Evolutionary conservation across 2,888 invertebrate genomes (phyloP).

Genomic region (Melikaiella ostensackeni): DNA sequence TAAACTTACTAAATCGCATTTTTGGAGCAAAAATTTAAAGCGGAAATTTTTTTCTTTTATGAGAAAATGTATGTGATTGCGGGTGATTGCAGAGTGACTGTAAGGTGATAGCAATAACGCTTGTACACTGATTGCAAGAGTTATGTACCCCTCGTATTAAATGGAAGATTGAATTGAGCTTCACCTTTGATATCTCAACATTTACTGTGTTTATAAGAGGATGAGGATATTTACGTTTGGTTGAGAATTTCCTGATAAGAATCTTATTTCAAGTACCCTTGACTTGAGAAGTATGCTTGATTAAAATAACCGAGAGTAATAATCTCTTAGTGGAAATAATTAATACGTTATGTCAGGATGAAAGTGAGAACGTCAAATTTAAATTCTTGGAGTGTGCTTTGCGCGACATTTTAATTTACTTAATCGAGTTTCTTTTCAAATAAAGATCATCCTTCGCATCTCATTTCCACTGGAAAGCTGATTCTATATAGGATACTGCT

Average conservation of each 20-base stretch:
- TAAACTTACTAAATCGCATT: no score
- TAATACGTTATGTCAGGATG: not conserved
- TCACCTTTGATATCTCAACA: no score
- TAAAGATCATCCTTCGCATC: conserved; percentile 18
- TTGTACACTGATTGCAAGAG: no score
- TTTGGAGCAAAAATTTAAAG: no score
- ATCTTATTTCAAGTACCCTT: not conserved
- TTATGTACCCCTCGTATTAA: no score
- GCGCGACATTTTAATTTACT: conserved; percentile 23
- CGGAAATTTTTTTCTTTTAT: no score
- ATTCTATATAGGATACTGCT: not conserved
- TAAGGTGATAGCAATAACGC: no score
- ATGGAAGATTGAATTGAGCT: no score
- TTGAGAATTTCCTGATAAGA: not conserved
- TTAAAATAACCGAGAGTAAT: conserved; percentile 4
- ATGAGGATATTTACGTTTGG: no score
- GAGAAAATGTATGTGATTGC: no score
- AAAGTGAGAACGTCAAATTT: conserved; percentile 8
- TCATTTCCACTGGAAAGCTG: conserved; percentile 4
- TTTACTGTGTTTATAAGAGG: no score
- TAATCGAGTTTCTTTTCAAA: conserved; percentile 16
- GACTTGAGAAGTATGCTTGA: not conserved
- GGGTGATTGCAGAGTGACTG: no score
- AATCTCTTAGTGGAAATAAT: not conserved
- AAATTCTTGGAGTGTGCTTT: not conserved